These are phyloP conservation scores for Augiades crinisus DNA, from an alignment of 2,888 invertebrate species.

Conservation along the genomic window DNA sequence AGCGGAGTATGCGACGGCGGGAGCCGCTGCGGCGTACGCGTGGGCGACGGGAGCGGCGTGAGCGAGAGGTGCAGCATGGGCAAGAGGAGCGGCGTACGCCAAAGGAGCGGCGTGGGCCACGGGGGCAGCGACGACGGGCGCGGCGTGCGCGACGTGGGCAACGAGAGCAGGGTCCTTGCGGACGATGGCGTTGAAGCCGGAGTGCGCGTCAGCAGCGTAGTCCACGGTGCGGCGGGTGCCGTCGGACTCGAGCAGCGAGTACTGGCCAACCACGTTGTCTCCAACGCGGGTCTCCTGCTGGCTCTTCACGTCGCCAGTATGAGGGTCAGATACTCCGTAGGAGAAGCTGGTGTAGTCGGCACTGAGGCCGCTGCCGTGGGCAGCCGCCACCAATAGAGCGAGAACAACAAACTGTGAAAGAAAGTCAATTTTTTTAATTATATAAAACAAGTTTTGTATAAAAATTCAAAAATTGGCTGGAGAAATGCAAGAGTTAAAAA, in stretches of 20 bases:
- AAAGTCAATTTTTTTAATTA: too few relatives aligned
- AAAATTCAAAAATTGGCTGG: too few relatives aligned
- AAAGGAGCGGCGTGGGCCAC: conserved; percentile 40
- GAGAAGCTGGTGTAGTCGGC: conserved; percentile 72
- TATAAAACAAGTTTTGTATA: too few relatives aligned
- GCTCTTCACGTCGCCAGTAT: conserved; percentile 75
- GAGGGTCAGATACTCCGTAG: conserved; percentile 71
- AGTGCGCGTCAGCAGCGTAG: conserved; percentile 76
- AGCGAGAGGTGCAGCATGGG: conserved; percentile 33
- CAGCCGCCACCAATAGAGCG: conserved; percentile 24
- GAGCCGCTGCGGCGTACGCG: conserved; percentile 51
- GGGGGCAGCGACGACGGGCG: conserved; percentile 43
- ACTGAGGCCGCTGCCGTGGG: conserved; percentile 63
- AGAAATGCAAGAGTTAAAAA: neutral
- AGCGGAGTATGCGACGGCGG: conserved; percentile 44
- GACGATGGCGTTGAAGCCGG: conserved; percentile 81
- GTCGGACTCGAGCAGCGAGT: conserved; percentile 79
- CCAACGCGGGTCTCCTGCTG: conserved; percentile 84
- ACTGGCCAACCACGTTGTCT: conserved; percentile 82
- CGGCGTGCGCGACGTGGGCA: conserved; percentile 30
- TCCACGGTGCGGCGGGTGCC: conserved; percentile 84
- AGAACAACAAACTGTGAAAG: conserved; percentile 16
- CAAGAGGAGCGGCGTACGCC: conserved; percentile 36
- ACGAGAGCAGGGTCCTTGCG: conserved; percentile 67
- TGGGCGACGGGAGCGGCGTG: conserved; percentile 37